phyloP scores from a whole-genome alignment of 1,140 invertebrate genomes.

The Tetramorium alpestre region DNA sequence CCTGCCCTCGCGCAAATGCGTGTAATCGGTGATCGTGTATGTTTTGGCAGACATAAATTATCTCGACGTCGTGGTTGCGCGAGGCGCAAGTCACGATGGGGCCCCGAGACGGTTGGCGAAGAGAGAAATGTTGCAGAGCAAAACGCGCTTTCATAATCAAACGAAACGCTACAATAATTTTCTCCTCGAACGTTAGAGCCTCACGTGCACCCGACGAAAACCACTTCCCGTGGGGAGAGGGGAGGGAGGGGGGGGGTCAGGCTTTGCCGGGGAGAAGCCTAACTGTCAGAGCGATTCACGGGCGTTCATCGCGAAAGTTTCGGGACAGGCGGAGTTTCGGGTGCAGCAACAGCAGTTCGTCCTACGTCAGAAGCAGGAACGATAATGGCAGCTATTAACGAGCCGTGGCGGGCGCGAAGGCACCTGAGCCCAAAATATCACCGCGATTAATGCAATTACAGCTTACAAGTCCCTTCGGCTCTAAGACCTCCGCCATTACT shows the following conservation, averaged over 20 bases:
- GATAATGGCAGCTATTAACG: constrained; percentile 85
- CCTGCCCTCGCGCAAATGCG: neutral
- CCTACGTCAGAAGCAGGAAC: constrained; percentile 69
- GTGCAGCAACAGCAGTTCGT: constrained; percentile 55
- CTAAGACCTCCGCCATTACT: constrained; percentile 76
- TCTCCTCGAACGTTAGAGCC: too few species aligned
- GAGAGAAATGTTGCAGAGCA: neutral
- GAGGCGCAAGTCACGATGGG: neutral
- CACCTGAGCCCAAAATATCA: constrained; percentile 85
- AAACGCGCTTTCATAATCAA: neutral
- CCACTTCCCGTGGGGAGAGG: neutral
- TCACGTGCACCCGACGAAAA: neutral
- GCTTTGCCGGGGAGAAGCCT: neutral
- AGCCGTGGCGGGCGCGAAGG: constrained; percentile 80
- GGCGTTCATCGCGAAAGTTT: constrained; percentile 54
- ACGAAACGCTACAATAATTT: neutral
- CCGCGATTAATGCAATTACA: constrained; percentile 86
- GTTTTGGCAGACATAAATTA: constrained; percentile 28
- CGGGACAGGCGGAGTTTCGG: constrained; percentile 68
- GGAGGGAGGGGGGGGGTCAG: neutral
- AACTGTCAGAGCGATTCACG: constrained; percentile 54
- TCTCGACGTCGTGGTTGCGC: neutral
- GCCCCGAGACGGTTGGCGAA: neutral
- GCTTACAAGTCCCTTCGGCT: constrained; percentile 83
- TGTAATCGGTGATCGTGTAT: neutral